Base-by-base conservation (phyloP, 2,797 vertebrate genomes). In the Micrastur ruficollis region DNA sequence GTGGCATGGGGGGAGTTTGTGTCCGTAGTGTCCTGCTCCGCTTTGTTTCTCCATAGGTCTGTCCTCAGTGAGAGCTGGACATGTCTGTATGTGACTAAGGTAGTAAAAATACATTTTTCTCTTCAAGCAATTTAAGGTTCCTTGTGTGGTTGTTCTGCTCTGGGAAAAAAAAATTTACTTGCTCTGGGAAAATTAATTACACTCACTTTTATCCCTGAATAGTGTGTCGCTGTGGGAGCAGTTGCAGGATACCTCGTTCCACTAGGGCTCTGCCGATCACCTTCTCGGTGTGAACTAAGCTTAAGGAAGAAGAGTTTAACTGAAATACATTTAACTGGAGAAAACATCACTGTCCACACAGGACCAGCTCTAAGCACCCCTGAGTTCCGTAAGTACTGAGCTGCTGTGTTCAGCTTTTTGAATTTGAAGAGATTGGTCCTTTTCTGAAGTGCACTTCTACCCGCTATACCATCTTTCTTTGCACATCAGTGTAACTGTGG, bases 121-220 rank as follows among this genome's bases (percentile, higher is more conserved):
- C 18, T 44, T 75, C 44, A 31, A 70, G 58, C 50, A 84, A 14
- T 91, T 83, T 5, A 2, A 15, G 25, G 8, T 78, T 86, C 50
- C 14, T 65, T 36, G 4, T 74, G 52, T 50, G 25, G 21, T 88
- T 85, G 19, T 38, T 91, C 16, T 65, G 40, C n/a, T 89, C 21
- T 84, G 53, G 66, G 26, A 26, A 46, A 36, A 74, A 72, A 38
- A 92, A 34, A 7, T 29, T 19, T 4, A 22, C 47, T 49, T 29
- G 29, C 19, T 90, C 61, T 86, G 61, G 49, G 67, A 46, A 71
- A 91, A 89, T 65, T 61, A 95, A 83, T 93, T 78, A 21, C 11
- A 5, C 25, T 92, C 13, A n/a, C 66, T 93, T 94, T 88, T 81
- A 66, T 90, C 65, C 26, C 73, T 22, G 7, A 36, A 27, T 72